Base-by-base conservation (phyloP, 92 coral and sea anemone species). In the Pocillopora meandrina region DNA sequence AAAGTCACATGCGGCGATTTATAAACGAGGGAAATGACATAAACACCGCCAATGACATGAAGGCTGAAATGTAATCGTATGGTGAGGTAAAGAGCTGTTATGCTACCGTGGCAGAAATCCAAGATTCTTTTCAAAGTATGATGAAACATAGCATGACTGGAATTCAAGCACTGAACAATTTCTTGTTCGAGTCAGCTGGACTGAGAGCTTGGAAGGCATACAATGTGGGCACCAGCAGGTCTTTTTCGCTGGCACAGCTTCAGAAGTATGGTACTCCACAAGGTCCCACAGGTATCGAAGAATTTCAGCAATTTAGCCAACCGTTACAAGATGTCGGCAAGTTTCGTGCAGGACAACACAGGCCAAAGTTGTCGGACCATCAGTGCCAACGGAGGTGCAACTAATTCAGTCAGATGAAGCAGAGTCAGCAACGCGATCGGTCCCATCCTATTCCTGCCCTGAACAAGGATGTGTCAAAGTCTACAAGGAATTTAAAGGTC, bases 11-110 rank as follows among this genome's bases (percentile, higher is more conserved):
- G 64, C 70, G 78, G 35, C 77, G 78, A 15, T 82, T 70, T 10
- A 33, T 80, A 23, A 82, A 82, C 33, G 78, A 70, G 58, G 68
- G 78, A 57, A 82, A 82, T 64, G 70, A 82, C 69, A 26, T 82
- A 18, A 82, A 82, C 55, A 82, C 68, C 12, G 87, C 87, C 58
- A 13, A 9, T 3, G 81, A 83, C 17, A 83, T 83, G 81, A 83
- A 83, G 52, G 47, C 17, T 47, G 81, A 80, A 12, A 49, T 83
- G 15, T 80, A 83, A 9, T 61, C 87, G 56, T 76, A 84, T 47
- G 88, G 82, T 65, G 88, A 75, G 42, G 76, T 84, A n/a, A 75
- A 84, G 57, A 75, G 82, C 64, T 84, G 82, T 20, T 33, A 61
- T 26, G 88, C 76, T 16, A 23, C 76, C n/a, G 88, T 76, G 12